phyloP scores from a whole-genome alignment of 2,888 invertebrate species.

The Tipula unca region DNA sequence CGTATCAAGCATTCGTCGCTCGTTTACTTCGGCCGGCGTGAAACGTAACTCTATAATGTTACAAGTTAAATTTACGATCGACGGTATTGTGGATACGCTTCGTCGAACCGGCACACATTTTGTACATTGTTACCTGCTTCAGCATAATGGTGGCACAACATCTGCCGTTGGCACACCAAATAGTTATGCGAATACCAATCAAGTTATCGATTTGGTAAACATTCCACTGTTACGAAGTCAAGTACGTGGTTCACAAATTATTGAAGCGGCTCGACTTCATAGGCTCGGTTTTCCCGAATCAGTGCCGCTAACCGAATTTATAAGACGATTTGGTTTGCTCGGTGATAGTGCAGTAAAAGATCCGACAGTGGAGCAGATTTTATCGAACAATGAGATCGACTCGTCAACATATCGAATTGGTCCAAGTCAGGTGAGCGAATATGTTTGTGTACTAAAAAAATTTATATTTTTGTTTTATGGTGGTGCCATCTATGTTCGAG shows the following conservation, averaged over 20 bases:
- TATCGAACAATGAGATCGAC: constrained; percentile 75
- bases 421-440: constrained; percentile 72
- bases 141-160: constrained; percentile 59
- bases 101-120: constrained; percentile 82
- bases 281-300: constrained; percentile 92
- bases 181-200: constrained; percentile 31
- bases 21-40: constrained; percentile 72
- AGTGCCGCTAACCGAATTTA: constrained; percentile 81
- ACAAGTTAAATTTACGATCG: constrained; percentile 68
- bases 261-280: constrained; percentile 81
- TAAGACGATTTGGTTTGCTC: constrained; percentile 67
- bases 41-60: constrained; percentile 77
- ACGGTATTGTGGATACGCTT: constrained; percentile 84
- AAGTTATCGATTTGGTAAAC: constrained; percentile 52
- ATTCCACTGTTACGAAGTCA: constrained; percentile 81
- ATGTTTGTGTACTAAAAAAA: neutral
- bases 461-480: neutral
- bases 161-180: constrained; percentile 39
- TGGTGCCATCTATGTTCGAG: neutral
- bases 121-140: constrained; percentile 76
- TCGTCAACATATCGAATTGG: constrained; percentile 81
- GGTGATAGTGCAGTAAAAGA: constrained; percentile 37
- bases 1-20: constrained; percentile 83
- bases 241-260: constrained; percentile 83
- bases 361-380: constrained; percentile 69